Base-by-base conservation (phyloP, 2,113 vertebrate species). In the Daphoenositta chrysoptera region DNA sequence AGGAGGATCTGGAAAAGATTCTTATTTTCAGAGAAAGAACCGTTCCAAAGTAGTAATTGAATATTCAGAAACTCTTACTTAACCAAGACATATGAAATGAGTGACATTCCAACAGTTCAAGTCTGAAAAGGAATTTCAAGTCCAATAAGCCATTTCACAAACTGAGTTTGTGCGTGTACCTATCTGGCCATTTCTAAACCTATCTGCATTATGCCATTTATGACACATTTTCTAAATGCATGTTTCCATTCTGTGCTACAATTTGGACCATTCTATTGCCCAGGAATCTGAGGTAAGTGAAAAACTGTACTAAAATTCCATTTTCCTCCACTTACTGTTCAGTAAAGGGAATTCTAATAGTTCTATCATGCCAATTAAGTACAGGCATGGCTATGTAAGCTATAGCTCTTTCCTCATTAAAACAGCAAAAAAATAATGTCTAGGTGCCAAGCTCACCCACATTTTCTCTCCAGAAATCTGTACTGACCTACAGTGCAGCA, bases 91-190 rank as follows among this genome's bases (percentile, higher is more conserved):
- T 13, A 19, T 72, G 71, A 66, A 86, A 83, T 40, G 42, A 70
- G 19, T 47, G 61, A 66, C 2, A 2, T 54, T 31, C n/a, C 24
- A 78, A 35, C 31, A 66, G 63, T 88, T 80, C 35, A 42, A 47
- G 31, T 44, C 56, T 85, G 68, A 83, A 88, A 80, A 54, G 15
- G 19, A 70, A 87, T 83, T 90, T 90, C 47, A 88, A 92, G 35
- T 28, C 28, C 60, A 86, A 27, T 26, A 76, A 45, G 15, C 22
- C 31, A 23, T 66, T 92, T 77, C 30, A 57, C 3, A 6, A 42
- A 18, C 19, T 20, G 17, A 58, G 45, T 26, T 48, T 90, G 42
- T 31, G 11, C 27, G 24, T 0, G 0, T 40, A 53, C 20, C 20
- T 76, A 47, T 58, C 58, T 51, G 42, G 37, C 15, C 35, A 33